A percentile compares a stretch with the other conserved stretches of the same genome.
These are phyloP conservation scores for Tragulus kanchil DNA, from an alignment of 2,113 vertebrate species.

Conservation along the genomic window DNA sequence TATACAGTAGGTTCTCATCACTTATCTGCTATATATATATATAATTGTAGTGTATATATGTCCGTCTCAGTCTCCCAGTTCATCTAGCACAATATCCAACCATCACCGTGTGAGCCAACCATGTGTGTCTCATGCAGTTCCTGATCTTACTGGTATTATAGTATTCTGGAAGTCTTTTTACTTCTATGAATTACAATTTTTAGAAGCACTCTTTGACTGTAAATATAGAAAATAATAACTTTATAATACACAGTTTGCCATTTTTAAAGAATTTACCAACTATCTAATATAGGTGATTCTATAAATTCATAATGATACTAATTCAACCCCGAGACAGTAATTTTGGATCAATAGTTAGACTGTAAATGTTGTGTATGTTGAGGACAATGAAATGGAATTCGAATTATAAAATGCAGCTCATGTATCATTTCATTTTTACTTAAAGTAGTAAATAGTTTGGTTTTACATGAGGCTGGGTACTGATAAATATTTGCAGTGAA, in stretches of 20 bases:
- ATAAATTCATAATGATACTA: neutral
- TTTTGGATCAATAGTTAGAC: neutral
- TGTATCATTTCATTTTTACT: neutral
- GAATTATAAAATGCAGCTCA: neutral
- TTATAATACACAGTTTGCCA: neutral
- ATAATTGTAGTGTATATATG: neutral
- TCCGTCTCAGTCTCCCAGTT: neutral
- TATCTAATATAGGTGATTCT: neutral
- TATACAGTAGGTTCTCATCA: neutral
- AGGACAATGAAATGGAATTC: neutral
- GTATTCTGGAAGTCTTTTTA: neutral
- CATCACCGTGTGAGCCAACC: fast-evolving
- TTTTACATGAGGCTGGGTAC: neutral
- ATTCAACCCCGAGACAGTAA: neutral
- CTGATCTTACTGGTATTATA: fast-evolving
- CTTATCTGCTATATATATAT: neutral
- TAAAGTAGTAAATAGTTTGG: conserved; percentile 24
- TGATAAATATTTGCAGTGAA: neutral
- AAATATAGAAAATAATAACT: neutral
- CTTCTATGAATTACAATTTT: neutral
- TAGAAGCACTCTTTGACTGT: neutral
- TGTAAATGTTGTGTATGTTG: neutral
- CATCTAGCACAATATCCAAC: neutral
- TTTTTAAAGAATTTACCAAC: neutral
- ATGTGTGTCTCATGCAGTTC: fast-evolving